Percentiles rank a stretch among this genome's conserved stretches.
Evolutionary conservation across 2,797 vertebrate genomes (phyloP).

Genomic region (Onychomys arenicola): DNA sequence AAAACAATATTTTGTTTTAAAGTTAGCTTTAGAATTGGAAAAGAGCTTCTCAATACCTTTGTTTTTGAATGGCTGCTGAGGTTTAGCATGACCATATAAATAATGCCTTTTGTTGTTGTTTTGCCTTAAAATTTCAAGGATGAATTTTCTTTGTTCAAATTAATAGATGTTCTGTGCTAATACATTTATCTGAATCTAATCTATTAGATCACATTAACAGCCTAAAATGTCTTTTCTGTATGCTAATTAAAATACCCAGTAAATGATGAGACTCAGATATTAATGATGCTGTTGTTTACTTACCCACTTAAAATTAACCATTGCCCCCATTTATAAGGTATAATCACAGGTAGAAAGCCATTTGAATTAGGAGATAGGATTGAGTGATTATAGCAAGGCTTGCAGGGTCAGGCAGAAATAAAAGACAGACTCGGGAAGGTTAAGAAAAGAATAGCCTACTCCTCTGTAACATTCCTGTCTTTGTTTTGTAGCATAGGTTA

Average conservation of each 20-base stretch:
- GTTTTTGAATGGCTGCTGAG: slow-evolving; percentile 43
- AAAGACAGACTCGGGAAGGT: slow-evolving; percentile 29
- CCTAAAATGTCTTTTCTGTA: slow-evolving; percentile 27
- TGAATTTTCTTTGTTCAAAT: slow-evolving; percentile 57
- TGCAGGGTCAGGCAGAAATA: slow-evolving; percentile 24
- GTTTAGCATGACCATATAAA: not conserved
- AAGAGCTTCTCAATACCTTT: not conserved
- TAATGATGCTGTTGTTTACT: slow-evolving; percentile 58
- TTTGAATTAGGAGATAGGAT: slow-evolving; percentile 18
- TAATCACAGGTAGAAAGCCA: not conserved
- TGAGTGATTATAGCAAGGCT: slow-evolving; percentile 1
- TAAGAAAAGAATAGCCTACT: slow-evolving; percentile 27
- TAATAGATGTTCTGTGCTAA: slow-evolving; percentile 17
- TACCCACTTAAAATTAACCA: slow-evolving; percentile 17
- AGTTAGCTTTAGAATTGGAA: slow-evolving; percentile 63
- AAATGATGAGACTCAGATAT: slow-evolving; percentile 26
- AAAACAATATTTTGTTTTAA: slow-evolving; percentile 60
- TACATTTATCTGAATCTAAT: slow-evolving; percentile 55
- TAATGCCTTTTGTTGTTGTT: slow-evolving; percentile 45
- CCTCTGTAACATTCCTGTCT: not conserved
- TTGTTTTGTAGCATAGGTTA: slow-evolving; percentile 28
- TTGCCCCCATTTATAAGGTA: not conserved
- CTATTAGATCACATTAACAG: slow-evolving; percentile 53
- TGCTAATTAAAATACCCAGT: slow-evolving; percentile 38
- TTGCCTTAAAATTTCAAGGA: slow-evolving; percentile 62